Conservation (phyloP, 2,797 vertebrate genomes). For the Anomalospiza imberbis region DNA sequence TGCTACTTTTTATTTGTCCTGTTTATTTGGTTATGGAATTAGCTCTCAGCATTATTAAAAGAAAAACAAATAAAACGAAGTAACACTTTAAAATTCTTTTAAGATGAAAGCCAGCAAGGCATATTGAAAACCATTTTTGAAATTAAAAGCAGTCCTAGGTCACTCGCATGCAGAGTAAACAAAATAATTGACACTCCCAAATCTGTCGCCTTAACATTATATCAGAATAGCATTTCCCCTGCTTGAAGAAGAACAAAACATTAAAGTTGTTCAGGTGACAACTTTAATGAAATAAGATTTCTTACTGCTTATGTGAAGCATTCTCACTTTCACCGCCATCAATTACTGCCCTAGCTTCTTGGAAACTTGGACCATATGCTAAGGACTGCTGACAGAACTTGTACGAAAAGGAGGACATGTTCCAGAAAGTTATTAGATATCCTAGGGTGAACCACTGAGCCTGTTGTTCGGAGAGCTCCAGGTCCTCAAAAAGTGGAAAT, state of each 20-base stretch:
- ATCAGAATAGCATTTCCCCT: background rate
- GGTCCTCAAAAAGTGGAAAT: background rate
- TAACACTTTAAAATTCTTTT: background rate
- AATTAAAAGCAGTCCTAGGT: background rate
- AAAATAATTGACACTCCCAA: background rate
- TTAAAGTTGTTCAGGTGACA: background rate
- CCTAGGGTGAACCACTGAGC: background rate
- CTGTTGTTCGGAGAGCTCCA: background rate
- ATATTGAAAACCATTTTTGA: background rate
- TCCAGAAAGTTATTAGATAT: slow-evolving; percentile 28
- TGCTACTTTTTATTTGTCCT: background rate
- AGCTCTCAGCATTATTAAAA: background rate
- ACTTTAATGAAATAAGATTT: background rate
- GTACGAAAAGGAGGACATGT: background rate
- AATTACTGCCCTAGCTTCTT: background rate
- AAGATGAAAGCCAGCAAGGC: background rate
- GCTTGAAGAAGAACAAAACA: background rate
- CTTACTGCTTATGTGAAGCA: background rate
- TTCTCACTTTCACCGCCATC: background rate
- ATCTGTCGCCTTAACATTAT: background rate
- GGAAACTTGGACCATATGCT: background rate
- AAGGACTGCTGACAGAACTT: background rate
- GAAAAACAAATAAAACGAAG: background rate
- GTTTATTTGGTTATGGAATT: background rate
- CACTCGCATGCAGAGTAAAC: background rate